Percentiles rank a stretch among this genome's conserved stretches.
Evolutionary conservation across 2,113 vertebrate species (phyloP).

Genomic region (Coreoperca whiteheadi): DNA sequence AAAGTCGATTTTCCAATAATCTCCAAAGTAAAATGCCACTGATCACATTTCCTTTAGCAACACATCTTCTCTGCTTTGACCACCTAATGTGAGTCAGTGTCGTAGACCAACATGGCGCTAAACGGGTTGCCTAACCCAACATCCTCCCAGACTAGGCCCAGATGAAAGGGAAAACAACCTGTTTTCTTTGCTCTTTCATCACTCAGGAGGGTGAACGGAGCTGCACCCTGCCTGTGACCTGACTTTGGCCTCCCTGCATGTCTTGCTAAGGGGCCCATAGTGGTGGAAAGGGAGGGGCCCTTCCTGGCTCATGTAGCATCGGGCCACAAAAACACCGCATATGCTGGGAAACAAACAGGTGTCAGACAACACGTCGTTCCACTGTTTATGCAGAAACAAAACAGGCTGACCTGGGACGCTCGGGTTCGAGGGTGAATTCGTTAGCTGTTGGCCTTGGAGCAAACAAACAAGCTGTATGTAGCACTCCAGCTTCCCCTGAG

Average conservation of each 20-base stretch:
- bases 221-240: slow-evolving; percentile 80
- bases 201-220: slow-evolving; percentile 46
- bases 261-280: slow-evolving; percentile 51
- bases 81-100: slow-evolving; percentile 18
- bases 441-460: slow-evolving; percentile 10
- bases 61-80: slow-evolving; percentile 17
- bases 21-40: background rate
- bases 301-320: slow-evolving; percentile 61
- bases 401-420: background rate
- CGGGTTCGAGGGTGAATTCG: slow-evolving; percentile 17
- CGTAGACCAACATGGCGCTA: slow-evolving; percentile 20
- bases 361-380: slow-evolving; percentile 57
- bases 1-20: background rate
- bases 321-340: slow-evolving; percentile 38
- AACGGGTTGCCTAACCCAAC: slow-evolving; percentile 58
- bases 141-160: slow-evolving; percentile 35
- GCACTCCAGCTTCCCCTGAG: background rate
- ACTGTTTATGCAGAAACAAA: slow-evolving; percentile 5
- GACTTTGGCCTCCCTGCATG: slow-evolving; percentile 71
- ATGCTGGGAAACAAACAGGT: slow-evolving; percentile 65
- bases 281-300: slow-evolving; percentile 69
- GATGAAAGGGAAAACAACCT: slow-evolving; percentile 69
- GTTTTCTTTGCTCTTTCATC: slow-evolving; percentile 67
- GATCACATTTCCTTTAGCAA: slow-evolving; percentile 3
- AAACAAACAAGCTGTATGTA: slow-evolving; percentile 35